Evolutionary conservation across 2,888 invertebrate species (phyloP), one percentile per base, ranked within the genome.

Genomic region (Nematopogon swammerdamellus): DNA sequence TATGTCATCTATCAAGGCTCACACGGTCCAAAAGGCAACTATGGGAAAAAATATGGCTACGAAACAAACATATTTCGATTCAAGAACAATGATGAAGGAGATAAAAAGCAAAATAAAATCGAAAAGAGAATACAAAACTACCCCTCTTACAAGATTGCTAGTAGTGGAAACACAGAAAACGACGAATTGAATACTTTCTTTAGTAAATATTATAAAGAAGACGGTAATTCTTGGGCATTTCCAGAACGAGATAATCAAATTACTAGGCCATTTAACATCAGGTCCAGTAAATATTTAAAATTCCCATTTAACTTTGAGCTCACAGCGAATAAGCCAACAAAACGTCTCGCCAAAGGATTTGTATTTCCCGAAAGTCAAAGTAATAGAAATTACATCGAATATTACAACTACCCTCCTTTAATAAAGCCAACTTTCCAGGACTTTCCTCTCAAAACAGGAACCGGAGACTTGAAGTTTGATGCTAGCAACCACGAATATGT

Each of bases 391-490:
- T 52, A 52, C 53, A 47, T 42, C 54, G 49, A 52, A 52, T 46
- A 56, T 51, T 45, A 54, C 54, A 2, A 55, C 54, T 50, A 50
- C 18, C 50, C 50, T n/a, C 46, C 55, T 2, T 57, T 59, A 52
- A 58, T 30, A 45, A 19, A 19, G 17, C 19, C 49, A n/a, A n/a
- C n/a, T n/a, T n/a, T n/a, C 11, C 8, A 14, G 8, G 36, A 8
- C 46, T 82, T 82, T 56, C 82, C 83, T 3, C 79, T 77, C 57
- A 69, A 82, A 51, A 80, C 77, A 29, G 80, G 80, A 47, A 81
- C 80, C 2, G 81, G 79, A 42, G 70, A 81, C 57, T 60, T 82
- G 44, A 68, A 70, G 57, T 65, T 80, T 51, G 76, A 79, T 60
- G 65, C 62, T 29, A 54, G 58, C 65, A 48, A 20, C 54, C 19